Evolutionary conservation across 2,888 invertebrate species (phyloP), one percentile per base, ranked within the genome.

Genomic region (Scelioninae gen. 1): DNA sequence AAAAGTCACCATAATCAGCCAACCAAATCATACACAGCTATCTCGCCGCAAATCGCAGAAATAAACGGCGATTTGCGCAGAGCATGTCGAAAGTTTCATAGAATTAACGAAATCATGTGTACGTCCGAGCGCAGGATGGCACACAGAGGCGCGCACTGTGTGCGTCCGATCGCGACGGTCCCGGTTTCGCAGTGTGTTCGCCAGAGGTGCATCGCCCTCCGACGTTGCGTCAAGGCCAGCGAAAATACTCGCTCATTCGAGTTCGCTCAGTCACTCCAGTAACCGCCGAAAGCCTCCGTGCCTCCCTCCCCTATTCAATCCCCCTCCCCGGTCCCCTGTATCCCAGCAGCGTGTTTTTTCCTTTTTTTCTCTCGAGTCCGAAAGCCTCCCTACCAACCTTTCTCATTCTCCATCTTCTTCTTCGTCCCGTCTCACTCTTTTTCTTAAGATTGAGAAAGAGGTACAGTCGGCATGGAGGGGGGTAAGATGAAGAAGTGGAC

Each of bases 161-260:
- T 83, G 83, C 72, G 83, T 75, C 78, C 83, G 83, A 74, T 75
- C 75, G 78, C 83, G 69, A 87, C 88, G 88, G 88, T 89, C 88
- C 88, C 89, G 89, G 89, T 91, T 89, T 90, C 88, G 89, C 89
- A 89, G 89, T 88, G 89, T 90, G 90, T 90, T 90, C 89, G 88
- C 89, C 89, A 90, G 87, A 91, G 92, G 92, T 91, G 92, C 92
- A 92, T 92, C 92, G 92, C 92, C 92, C 92, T 92, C 92, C 90
- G 91, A 84, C 88, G 91, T 89, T 91, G 91, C 92, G 92, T 92
- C 92, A 92, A 92, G 92, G 92, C 92, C 92, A 92, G 91, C 91
- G 90, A 92, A 92, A 92, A 92, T 91, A 89, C 89, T 89, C 83
- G 75, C 79, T 85, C 87, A 87, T 86, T 88, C 88, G 87, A 79